These are phyloP conservation scores for Slavum lentiscoides DNA, from an alignment of 2,888 invertebrate species.

Conservation along the genomic window DNA sequence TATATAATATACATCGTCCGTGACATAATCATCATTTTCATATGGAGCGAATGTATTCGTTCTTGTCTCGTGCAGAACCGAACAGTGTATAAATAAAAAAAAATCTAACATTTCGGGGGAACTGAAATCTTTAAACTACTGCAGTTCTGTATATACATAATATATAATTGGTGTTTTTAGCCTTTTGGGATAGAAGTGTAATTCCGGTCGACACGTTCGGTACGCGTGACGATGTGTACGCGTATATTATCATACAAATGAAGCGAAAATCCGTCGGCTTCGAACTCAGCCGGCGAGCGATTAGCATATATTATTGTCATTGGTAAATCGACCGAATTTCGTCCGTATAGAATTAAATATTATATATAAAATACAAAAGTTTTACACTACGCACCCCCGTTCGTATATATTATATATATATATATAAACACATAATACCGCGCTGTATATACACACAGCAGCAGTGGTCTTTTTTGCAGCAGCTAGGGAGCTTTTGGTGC, in stretches of 20 bases:
- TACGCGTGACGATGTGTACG: too few relatives aligned
- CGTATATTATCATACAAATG: constrained; percentile 29
- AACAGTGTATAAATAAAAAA: too few relatives aligned
- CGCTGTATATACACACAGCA: neutral
- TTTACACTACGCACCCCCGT: neutral
- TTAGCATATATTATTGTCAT: constrained; percentile 32
- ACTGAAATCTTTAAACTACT: too few relatives aligned
- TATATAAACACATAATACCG: too few relatives aligned
- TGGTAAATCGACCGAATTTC: constrained; percentile 45
- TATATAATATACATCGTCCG: too few relatives aligned
- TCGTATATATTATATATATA: too few relatives aligned
- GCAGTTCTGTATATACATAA: too few relatives aligned
- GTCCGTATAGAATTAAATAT: neutral
- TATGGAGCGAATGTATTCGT: too few relatives aligned
- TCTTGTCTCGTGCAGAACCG: too few relatives aligned
- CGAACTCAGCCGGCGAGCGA: neutral
- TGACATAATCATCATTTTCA: too few relatives aligned
- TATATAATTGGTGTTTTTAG: neutral
- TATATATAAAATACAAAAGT: constrained; percentile 14
- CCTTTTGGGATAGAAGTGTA: neutral
- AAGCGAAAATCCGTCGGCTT: constrained; percentile 16
- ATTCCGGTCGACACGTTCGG: neutral
- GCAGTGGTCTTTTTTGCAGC: neutral
- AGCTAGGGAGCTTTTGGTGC: neutral
- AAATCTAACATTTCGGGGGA: too few relatives aligned